A percentile compares a stretch with the other conserved stretches of the same genome.
Evolutionary conservation across 2,888 invertebrate genomes (phyloP).

Genomic region (Creontiades dilutus): DNA sequence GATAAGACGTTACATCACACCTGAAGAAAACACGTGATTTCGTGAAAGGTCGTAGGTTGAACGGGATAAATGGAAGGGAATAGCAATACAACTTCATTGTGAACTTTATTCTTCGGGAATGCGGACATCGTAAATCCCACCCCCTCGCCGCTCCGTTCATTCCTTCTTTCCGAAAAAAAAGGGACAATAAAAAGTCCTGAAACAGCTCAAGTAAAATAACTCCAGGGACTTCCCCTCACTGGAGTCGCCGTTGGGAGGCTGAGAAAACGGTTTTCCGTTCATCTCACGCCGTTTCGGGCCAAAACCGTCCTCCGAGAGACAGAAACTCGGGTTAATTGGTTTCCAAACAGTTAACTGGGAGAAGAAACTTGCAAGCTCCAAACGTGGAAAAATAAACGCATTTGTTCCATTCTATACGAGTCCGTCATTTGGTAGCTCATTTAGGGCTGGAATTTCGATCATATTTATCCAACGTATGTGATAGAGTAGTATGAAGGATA

Average conservation of each 20-base stretch:
- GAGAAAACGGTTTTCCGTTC: background rate
- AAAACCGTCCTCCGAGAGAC: background rate
- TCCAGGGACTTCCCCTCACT: background rate
- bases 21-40: background rate
- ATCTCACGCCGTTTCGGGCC: background rate
- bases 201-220: constrained; percentile 1
- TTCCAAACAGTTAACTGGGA: background rate
- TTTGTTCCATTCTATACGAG: background rate
- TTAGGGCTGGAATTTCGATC: too few relatives aligned
- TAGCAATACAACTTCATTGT: constrained; percentile 16
- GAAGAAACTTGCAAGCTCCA: background rate
- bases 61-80: background rate
- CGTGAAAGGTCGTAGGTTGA: constrained; percentile 6
- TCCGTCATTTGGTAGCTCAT: background rate
- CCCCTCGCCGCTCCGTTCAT: background rate
- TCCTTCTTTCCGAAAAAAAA: background rate
- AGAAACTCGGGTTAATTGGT: constrained; percentile 18
- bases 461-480: too few relatives aligned
- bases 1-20: background rate
- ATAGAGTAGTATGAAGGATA: too few relatives aligned
- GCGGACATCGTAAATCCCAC: constrained; percentile 11
- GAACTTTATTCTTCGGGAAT: constrained; percentile 21
- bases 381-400: background rate
- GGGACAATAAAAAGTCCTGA: background rate
- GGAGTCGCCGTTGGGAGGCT: background rate